Percentiles rank a stretch among this genome's conserved stretches.
These are phyloP conservation scores for Enteromius afrohamiltoni DNA, from an alignment of 2,797 vertebrate genomes.

Conservation along the genomic window DNA sequence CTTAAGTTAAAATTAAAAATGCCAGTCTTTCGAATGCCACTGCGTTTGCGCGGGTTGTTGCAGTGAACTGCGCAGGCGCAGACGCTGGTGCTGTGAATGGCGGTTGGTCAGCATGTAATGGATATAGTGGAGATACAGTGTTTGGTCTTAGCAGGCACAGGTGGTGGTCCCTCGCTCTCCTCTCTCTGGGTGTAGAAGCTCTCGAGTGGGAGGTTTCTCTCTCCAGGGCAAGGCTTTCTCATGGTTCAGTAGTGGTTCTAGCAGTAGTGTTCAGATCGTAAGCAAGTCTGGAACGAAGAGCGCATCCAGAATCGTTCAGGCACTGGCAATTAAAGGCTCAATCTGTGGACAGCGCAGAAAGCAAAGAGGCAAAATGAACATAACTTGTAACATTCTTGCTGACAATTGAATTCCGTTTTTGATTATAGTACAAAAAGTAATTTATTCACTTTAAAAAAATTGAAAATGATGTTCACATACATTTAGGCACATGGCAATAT, in stretches of 20 bases:
- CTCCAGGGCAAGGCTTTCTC: slow-evolving; percentile 60
- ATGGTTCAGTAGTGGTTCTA: slow-evolving; percentile 77
- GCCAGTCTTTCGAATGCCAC: slow-evolving; percentile 32
- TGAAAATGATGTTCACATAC: neutral
- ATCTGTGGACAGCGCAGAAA: slow-evolving; percentile 55
- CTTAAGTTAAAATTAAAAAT: slow-evolving; percentile 48
- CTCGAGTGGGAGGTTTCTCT: slow-evolving; percentile 48
- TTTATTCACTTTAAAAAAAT: neutral
- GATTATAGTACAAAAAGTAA: neutral
- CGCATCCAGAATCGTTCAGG: slow-evolving; percentile 63
- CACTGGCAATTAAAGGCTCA: slow-evolving; percentile 58
- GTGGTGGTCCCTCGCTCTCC: slow-evolving; percentile 62
- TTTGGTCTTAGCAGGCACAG: slow-evolving; percentile 75
- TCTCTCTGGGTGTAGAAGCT: slow-evolving; percentile 48
- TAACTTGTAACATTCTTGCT: neutral
- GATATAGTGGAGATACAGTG: slow-evolving; percentile 64
- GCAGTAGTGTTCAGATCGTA: slow-evolving; percentile 63
- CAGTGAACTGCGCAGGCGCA: neutral
- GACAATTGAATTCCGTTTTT: neutral
- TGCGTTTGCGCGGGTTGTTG: slow-evolving; percentile 39
- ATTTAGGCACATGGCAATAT: neutral
- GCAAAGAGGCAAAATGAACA: neutral
- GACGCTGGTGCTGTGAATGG: slow-evolving; percentile 55
- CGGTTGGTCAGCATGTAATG: slow-evolving; percentile 51
- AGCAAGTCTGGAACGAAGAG: slow-evolving; percentile 59